Conservation (phyloP, 1,140 invertebrate species). For the Helicoverpa zea region DNA sequence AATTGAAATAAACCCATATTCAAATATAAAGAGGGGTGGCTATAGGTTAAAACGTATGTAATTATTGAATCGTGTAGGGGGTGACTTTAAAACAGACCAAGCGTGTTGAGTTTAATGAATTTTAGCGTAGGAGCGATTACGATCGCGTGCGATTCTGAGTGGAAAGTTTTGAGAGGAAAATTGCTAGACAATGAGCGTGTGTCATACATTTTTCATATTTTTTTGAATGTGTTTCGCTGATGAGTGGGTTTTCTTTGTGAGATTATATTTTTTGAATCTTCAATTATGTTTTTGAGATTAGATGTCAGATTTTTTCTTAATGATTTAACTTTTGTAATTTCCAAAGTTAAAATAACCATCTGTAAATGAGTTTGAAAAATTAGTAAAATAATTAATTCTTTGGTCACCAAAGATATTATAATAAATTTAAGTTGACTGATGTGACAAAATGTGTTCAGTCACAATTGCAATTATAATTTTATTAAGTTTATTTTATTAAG, state of each 20-base stretch:
- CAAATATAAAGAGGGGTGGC: slow-evolving; percentile 79
- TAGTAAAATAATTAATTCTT: too few species aligned
- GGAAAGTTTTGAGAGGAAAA: slow-evolving; percentile 56
- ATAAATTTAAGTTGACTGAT: too few species aligned
- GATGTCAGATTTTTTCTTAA: too few species aligned
- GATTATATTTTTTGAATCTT: not conserved
- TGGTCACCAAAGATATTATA: too few species aligned
- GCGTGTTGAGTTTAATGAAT: slow-evolving; percentile 81
- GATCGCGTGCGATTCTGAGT: slow-evolving; percentile 58
- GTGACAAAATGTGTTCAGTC: too few species aligned
- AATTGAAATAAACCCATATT: slow-evolving; percentile 82
- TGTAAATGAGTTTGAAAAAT: too few species aligned
- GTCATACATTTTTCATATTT: slow-evolving; percentile 19
- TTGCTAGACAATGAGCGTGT: slow-evolving; percentile 42
- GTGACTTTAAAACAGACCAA: slow-evolving; percentile 68
- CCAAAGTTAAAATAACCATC: too few species aligned
- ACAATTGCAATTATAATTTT: too few species aligned
- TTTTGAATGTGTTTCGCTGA: not conserved
- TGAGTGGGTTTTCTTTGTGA: not conserved
- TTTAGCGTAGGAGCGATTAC: slow-evolving; percentile 62
- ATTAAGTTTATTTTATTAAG: too few species aligned
- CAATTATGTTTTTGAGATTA: too few species aligned
- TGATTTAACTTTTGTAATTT: too few species aligned
- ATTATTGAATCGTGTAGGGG: slow-evolving; percentile 79
- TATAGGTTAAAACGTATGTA: slow-evolving; percentile 84